Evolutionary conservation across 1,140 invertebrate genomes (phyloP), one percentile per base, ranked within the genome.

Genomic region (Choristoneura fumiferana): DNA sequence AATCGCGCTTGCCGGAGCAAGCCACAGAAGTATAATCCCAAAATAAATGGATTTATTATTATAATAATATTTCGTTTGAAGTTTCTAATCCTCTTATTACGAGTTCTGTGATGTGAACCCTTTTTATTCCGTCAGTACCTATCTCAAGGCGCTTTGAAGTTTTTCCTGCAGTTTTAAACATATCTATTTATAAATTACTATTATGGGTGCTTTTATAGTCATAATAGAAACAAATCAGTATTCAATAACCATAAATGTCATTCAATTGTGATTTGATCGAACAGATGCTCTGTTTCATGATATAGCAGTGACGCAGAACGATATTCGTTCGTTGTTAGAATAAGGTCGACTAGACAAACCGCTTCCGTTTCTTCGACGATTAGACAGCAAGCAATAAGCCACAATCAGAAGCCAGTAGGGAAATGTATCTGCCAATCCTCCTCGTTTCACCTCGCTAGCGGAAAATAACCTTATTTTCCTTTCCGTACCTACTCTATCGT

Each of bases 241-340:
- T 49, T 49, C 43, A 49, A 49, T 49, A 49, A 49, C 18, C 43
- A 49, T 49, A 49, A 49, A 49, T 18, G 43, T 49, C 43, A 49
- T 49, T 49, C 43, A 49, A 49, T 49, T 49, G 43, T 12, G 43
- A 22, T 49, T 22, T 49, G 29, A 49, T 49, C 43, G 43, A 49
- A 49, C 43, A 49, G 43, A 49, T 49, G 43, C 17, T 33, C n/a
- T 29, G 22, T 8, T 49, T 5, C 10, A 22, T n/a, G 43, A 12
- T 12, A 10, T 49, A 18, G 43, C 43, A 6, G 17, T 49, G 43
- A 49, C 43, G 43, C 43, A 49, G 18, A 22, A n/a, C 17, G 43
- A 12, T 17, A 49, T 29, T 29, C 22, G 6, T 2, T 49, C 17
- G 22, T 43, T 22, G 43, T 12, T 22, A 12, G 12, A 49, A 49